Evolutionary conservation across 2,797 vertebrate species (phyloP), one percentile per base, ranked within the genome.

Genomic region (Neopelma chrysocephalum): DNA sequence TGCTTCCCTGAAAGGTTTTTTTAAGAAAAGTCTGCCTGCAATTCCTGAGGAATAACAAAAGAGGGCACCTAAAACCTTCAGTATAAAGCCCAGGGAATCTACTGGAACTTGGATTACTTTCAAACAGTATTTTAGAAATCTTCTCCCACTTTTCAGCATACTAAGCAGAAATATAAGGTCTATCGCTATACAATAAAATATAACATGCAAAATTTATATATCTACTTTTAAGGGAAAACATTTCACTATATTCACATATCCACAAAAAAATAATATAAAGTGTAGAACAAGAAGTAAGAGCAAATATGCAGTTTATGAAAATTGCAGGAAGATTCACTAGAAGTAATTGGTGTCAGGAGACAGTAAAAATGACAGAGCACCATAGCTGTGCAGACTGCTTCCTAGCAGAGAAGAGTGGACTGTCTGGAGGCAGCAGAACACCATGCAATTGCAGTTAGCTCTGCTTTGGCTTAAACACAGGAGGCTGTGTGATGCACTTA

Each of bases 21-120:
- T 61, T 29, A 32, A 61, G 68, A 70, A 92, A 90, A 69, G 31
- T 12, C 50, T 51, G 47, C 13, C 34, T 96, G 97, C 72, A 97
- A 25, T 97, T 96, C 71, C 93, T 1, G 5, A 3, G 2, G 1
- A 5, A 1, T 27, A 56, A 96, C 98, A 95, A 96, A 93, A 98
- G 98, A 98, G 98, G 98, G 97, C 96, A 84, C 97, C 61, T 93
- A 93, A 96, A 97, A 89, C 87, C 96, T 89, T 98, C 90, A 18
- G 36, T 94, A 96, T 71, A 70, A 54, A 80, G 20, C 27, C 58
- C 26, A 20, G 7, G 34, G 45, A 56, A 12, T n/a, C 40, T 29
- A 17, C 22, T 0, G 5, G 32, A 70, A 77, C 27, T 82, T 79
- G 8, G 42, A 53, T 66, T 83, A 69, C 62, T 89, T 91, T 95